Conservation (phyloP, 2,113 vertebrate genomes). For the Vidua chalybeata region DNA sequence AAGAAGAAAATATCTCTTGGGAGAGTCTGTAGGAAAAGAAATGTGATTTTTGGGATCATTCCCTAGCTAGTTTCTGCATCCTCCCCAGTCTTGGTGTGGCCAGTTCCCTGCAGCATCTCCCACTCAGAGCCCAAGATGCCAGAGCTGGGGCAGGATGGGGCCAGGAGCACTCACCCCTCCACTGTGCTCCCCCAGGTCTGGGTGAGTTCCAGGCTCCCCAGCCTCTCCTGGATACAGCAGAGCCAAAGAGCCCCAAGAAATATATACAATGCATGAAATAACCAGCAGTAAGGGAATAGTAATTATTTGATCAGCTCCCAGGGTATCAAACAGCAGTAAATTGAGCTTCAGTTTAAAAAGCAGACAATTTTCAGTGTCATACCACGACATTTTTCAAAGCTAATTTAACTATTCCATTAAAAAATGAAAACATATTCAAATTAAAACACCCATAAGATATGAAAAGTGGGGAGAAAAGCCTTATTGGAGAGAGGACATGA, state of each 20-base stretch:
- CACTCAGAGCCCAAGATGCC: too few relatives aligned
- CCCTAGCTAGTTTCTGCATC: not conserved
- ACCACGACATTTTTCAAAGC: conserved; percentile 54
- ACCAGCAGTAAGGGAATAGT: not conserved
- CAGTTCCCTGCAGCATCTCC: not conserved
- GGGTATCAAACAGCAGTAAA: conserved; percentile 60
- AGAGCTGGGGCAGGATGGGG: not conserved
- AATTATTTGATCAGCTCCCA: conserved; percentile 51
- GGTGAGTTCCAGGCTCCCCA: not conserved
- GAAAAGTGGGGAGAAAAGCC: not conserved
- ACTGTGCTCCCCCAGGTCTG: fast-evolving
- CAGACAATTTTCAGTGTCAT: conserved; percentile 57
- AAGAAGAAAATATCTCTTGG: not conserved
- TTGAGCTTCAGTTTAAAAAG: conserved; percentile 65
- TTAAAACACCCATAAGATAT: conserved; percentile 71
- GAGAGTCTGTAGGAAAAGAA: not conserved
- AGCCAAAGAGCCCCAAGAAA: not conserved
- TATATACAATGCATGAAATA: not conserved
- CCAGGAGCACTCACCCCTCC: not conserved
- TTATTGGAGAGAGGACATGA: conserved; percentile 18
- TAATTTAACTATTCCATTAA: conserved; percentile 73
- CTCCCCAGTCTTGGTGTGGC: not conserved
- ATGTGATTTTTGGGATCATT: not conserved
- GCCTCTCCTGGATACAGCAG: not conserved
- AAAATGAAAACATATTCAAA: conserved; percentile 72